Base-by-base conservation (phyloP, 2,113 vertebrate species). In the Odocoileus virginianus region DNA sequence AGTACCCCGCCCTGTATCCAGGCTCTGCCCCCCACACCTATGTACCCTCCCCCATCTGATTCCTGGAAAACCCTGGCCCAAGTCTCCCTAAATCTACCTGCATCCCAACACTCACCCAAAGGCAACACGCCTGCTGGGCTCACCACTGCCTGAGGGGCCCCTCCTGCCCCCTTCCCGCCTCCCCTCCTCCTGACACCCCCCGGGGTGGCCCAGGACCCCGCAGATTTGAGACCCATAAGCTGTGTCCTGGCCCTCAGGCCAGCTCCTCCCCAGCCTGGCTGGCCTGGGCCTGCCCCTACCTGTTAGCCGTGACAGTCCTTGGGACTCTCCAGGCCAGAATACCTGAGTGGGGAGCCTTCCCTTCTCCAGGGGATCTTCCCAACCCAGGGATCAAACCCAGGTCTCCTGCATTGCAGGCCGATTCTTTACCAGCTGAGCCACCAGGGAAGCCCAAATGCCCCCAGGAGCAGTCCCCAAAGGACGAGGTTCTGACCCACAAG, bases 1-100 rank as follows among this genome's bases (percentile, higher is more conserved):
- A 1, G 50, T 1, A 7, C 58, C 9, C 5, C 10, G 0, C 45
- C 74, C 45, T 25, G n/a, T 28, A 6, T 3, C 6, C 10, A 36
- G 47, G 57, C 33, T 19, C 36, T 64, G 71, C 21, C 27, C 12
- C 12, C 9, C 10, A 5, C 15, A 28, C 17, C 45, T 10, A 3
- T 2, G 6, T 5, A 47, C 11, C 54, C 52, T 12, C 27, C 10
- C 40, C 19, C 47, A 6, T 2, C 3, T 4, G 84, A 13, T 40
- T 19, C 40, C 57, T 45, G 57, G 40, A 60, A 17, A 43, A 19
- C 10, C 57, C 84, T 10, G 7, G 57, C 40, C 16, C 27, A 33
- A 21, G 84, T 17, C 4, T 21, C 83, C 8, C 27, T 25, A 85
- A 1, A 4, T 12, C 54, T 7, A 16, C 21, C 40, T 78, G 40